Evolutionary conservation across 2,888 invertebrate genomes (phyloP).

Genomic region (Harpagoxenus sublaevis): DNA sequence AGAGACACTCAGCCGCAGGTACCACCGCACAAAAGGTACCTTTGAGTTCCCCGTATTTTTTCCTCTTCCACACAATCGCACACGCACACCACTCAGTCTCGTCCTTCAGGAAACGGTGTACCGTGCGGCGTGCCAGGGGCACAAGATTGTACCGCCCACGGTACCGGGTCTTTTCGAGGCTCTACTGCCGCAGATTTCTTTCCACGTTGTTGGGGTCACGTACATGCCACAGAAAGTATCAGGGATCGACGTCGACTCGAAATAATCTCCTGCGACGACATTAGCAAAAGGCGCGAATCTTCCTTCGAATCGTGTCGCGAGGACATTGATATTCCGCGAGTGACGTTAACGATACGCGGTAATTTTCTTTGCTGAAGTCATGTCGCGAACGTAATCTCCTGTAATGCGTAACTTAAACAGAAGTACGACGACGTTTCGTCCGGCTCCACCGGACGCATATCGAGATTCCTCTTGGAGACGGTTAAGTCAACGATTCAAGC

Average conservation of each 20-base stretch:
- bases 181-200: slow-evolving; percentile 39
- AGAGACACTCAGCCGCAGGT: slow-evolving; percentile 44
- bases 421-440: slow-evolving; percentile 37
- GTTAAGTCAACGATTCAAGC: slow-evolving; percentile 43
- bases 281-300: slow-evolving; percentile 17
- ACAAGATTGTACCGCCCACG: slow-evolving; percentile 36
- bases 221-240: slow-evolving; percentile 47
- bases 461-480: slow-evolving; percentile 19
- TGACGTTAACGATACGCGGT: slow-evolving; percentile 15
- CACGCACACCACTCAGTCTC: slow-evolving; percentile 9
- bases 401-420: slow-evolving; percentile 30
- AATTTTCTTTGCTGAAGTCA: background rate
- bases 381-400: slow-evolving; percentile 30
- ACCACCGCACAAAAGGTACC: slow-evolving; percentile 45
- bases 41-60: slow-evolving; percentile 46
- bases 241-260: background rate
- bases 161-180: slow-evolving; percentile 47
- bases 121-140: slow-evolving; percentile 30
- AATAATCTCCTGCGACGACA: slow-evolving; percentile 17
- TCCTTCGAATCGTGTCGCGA: slow-evolving; percentile 12
- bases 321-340: slow-evolving; percentile 33
- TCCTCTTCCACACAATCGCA: background rate
- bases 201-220: slow-evolving; percentile 49
- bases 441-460: slow-evolving; percentile 15
- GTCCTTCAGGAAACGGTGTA: slow-evolving; percentile 48